Conservation (phyloP, 1,140 invertebrate genomes). For the Paraescarpia echinospica region DNA sequence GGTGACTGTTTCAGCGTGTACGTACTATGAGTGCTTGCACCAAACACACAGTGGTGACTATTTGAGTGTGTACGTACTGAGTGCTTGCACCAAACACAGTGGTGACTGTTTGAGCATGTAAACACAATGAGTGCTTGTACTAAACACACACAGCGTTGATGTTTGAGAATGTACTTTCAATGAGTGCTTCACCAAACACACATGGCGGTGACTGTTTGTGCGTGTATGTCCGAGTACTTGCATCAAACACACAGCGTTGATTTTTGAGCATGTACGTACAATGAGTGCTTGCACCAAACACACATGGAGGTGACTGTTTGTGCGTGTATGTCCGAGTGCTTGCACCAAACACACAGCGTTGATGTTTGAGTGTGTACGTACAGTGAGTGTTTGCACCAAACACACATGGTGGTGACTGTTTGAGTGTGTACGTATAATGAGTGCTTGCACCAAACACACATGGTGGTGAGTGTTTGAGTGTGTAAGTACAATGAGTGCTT, state of each 20-base stretch:
- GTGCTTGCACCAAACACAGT: too few species aligned
- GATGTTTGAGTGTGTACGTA: conserved; percentile 44
- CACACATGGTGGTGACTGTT: neutral
- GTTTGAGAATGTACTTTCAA: too few species aligned
- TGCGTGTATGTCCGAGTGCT: conserved; percentile 68
- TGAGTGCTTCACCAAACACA: too few species aligned
- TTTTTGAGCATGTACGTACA: conserved; percentile 49
- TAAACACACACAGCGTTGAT: too few species aligned
- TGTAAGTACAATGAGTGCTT: conserved; percentile 79
- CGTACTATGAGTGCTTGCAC: too few species aligned
- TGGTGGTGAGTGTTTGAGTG: neutral
- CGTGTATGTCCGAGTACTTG: too few species aligned
- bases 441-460: conserved; percentile 82
- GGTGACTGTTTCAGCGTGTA: too few species aligned
- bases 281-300: conserved; percentile 90
- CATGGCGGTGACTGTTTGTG: too few species aligned
- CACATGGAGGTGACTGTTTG: neutral
- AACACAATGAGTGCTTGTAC: too few species aligned
- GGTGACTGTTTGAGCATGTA: too few species aligned
- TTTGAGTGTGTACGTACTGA: too few species aligned
- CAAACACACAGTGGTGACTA: too few species aligned
- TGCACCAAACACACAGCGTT: conserved; percentile 73
- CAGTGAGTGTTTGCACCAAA: conserved; percentile 91
- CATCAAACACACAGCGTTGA: neutral
- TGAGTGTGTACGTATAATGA: conserved; percentile 67